phyloP scores from a whole-genome alignment of 2,888 invertebrate species.

The Latrodectus elegans region DNA sequence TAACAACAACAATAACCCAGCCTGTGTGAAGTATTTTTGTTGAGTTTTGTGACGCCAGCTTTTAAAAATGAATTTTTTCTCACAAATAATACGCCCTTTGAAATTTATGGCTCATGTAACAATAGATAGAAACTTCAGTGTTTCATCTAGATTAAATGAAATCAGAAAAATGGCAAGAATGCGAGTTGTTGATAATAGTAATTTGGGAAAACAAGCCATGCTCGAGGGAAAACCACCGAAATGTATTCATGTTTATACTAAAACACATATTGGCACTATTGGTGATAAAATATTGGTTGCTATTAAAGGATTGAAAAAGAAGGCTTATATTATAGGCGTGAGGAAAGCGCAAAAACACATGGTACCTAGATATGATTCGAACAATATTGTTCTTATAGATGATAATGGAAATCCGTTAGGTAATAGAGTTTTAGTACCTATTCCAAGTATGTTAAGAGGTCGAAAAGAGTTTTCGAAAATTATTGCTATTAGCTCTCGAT shows the following conservation, averaged over 20 bases:
- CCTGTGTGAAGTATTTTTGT: background rate
- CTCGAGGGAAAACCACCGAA: slow-evolving; percentile 93
- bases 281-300: slow-evolving; percentile 94
- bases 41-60: background rate
- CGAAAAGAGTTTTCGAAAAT: slow-evolving; percentile 95
- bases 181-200: slow-evolving; percentile 97
- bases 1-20: too few species aligned
- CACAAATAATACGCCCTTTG: slow-evolving; percentile 3
- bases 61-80: slow-evolving; percentile 27
- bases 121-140: slow-evolving; percentile 39
- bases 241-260: slow-evolving; percentile 95
- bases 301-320: slow-evolving; percentile 95
- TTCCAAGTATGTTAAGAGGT: slow-evolving; percentile 89
- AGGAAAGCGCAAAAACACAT: slow-evolving; percentile 88
- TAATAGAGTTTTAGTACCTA: slow-evolving; percentile 94
- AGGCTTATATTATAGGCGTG: slow-evolving; percentile 91
- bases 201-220: slow-evolving; percentile 95
- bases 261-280: slow-evolving; percentile 78
- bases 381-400: slow-evolving; percentile 96
- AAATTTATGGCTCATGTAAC: background rate
- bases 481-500: slow-evolving; percentile 89
- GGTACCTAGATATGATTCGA: slow-evolving; percentile 93
- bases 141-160: slow-evolving; percentile 47
- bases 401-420: slow-evolving; percentile 96
- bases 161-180: slow-evolving; percentile 81